phyloP scores from a whole-genome alignment of 2,888 invertebrate genomes.

The Drosophila aldrichi region DNA sequence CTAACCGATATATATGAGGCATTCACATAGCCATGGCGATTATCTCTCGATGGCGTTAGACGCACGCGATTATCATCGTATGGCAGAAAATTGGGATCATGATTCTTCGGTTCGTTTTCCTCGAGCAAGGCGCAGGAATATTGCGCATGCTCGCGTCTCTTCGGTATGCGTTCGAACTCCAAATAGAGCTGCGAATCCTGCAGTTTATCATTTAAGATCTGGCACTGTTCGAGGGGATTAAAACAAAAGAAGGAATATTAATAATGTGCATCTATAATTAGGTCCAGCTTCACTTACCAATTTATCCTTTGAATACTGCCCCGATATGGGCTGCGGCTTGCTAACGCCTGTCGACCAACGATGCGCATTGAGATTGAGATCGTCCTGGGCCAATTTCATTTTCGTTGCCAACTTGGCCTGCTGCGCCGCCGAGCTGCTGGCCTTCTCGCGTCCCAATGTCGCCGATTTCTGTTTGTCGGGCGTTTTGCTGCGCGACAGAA shows the following conservation, averaged over 20 bases:
- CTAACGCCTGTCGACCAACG: conserved; percentile 91
- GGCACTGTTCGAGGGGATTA: conserved; percentile 85
- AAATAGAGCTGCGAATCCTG: conserved; percentile 91
- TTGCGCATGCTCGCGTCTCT: conserved; percentile 89
- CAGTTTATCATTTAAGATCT: conserved; percentile 89
- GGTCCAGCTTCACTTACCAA: conserved; percentile 86
- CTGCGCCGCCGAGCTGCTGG: conserved; percentile 68
- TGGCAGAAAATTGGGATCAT: conserved; percentile 89
- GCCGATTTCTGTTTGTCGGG: conserved; percentile 88
- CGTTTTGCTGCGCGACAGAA: conserved; percentile 88
- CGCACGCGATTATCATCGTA: conserved; percentile 95
- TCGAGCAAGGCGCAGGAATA: conserved; percentile 90
- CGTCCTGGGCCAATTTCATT: conserved; percentile 82
- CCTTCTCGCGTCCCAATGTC: conserved; percentile 89
- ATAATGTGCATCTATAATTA: background rate
- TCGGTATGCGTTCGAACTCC: conserved; percentile 94
- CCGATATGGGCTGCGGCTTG: conserved; percentile 90
- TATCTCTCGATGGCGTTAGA: conserved; percentile 92
- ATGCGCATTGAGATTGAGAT: conserved; percentile 86
- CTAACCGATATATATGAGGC: conserved; percentile 94
- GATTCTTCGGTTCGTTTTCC: conserved; percentile 87
- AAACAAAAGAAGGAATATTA: background rate
- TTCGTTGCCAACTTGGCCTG: conserved; percentile 81
- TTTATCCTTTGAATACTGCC: conserved; percentile 92
- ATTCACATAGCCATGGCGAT: conserved; percentile 96